phyloP scores from a whole-genome alignment of 2,888 invertebrate species.

The Phytoseiulus persimilis region DNA sequence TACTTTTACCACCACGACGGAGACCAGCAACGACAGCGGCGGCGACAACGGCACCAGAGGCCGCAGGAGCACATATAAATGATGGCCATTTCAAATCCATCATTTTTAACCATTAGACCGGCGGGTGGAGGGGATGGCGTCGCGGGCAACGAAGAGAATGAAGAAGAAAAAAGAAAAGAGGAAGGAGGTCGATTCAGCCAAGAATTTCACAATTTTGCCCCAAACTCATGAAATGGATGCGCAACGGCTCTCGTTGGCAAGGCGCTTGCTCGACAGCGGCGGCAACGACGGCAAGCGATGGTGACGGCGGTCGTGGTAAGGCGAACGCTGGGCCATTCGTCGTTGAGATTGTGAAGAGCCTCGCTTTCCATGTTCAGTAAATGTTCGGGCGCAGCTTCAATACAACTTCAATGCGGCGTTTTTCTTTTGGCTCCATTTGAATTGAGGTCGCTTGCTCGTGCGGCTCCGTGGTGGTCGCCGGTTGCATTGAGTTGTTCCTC shows the following conservation, averaged over 20 bases:
- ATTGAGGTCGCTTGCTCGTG: background rate
- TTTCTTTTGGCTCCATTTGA: conserved; percentile 5
- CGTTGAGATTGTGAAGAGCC: background rate
- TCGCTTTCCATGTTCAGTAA: background rate
- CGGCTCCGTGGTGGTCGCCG: background rate
- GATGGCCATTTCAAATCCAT: conserved; percentile 5
- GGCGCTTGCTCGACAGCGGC: background rate
- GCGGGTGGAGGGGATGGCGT: background rate
- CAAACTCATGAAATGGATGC: conserved; percentile 5
- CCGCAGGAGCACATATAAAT: background rate
- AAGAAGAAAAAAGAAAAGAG: background rate
- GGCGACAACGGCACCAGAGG: background rate
- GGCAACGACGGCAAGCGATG: background rate
- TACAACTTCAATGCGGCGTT: background rate
- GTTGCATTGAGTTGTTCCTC: background rate
- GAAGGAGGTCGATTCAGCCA: background rate
- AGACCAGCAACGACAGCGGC: background rate
- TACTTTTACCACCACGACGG: background rate
- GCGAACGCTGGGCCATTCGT: background rate
- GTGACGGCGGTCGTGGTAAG: background rate
- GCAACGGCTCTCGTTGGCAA: background rate
- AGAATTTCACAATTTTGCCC: background rate
- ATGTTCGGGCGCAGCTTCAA: background rate
- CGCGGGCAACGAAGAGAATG: background rate
- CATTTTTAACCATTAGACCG: background rate